Evolutionary conservation across 2,797 vertebrate genomes (phyloP).

Genomic region (Chrysolophus pictus): DNA sequence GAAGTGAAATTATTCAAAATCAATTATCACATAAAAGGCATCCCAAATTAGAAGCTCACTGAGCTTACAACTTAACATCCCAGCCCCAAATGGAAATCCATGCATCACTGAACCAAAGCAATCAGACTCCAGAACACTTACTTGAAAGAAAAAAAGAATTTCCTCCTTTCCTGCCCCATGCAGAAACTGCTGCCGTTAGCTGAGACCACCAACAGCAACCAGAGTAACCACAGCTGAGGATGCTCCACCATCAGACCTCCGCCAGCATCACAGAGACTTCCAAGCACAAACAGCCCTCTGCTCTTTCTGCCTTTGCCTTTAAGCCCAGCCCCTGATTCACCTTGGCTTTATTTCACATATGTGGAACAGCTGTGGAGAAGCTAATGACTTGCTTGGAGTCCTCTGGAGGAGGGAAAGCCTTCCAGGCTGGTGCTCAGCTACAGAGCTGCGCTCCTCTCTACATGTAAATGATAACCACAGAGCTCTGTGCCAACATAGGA

Average conservation of each 20-base stretch:
- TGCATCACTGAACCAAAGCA: constrained; percentile 22
- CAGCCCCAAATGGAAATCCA: constrained; percentile 49
- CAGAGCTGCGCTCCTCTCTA: not conserved
- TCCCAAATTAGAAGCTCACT: not conserved
- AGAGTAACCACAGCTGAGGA: not conserved
- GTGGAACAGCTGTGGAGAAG: constrained; percentile 28
- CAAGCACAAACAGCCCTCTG: not conserved
- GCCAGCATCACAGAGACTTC: not conserved
- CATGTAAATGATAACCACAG: not conserved
- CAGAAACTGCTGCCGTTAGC: not conserved
- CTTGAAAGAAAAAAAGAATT: not conserved
- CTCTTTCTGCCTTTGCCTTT: not conserved
- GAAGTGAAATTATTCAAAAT: constrained; percentile 40
- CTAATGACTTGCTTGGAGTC: not conserved
- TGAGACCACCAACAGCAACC: not conserved
- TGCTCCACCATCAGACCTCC: not conserved
- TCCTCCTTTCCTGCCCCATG: not conserved
- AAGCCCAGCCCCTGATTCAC: constrained; percentile 38
- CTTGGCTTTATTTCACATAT: constrained; percentile 17
- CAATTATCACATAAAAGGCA: constrained; percentile 31
- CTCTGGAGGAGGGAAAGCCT: constrained; percentile 17
- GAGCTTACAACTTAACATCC: constrained; percentile 34
- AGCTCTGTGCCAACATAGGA: not conserved
- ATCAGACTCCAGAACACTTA: constrained; percentile 35
- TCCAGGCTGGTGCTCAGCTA: constrained; percentile 4